phyloP scores from a whole-genome alignment of 2,888 invertebrate genomes.

The Thysanoteuthis rhombus region DNA sequence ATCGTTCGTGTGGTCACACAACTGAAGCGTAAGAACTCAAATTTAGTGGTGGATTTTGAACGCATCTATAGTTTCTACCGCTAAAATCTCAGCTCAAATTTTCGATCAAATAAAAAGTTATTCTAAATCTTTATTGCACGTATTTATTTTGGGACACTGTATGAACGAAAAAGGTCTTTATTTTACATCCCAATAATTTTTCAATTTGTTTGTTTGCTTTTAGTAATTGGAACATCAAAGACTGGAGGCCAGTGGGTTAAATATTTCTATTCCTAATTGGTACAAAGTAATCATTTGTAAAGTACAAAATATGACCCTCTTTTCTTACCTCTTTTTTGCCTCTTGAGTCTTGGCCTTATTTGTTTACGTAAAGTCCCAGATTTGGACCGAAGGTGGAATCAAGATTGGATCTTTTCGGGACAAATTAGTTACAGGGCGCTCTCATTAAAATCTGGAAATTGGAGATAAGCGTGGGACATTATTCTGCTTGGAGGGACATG shows the following conservation, averaged over 20 bases:
- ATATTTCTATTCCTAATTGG: background rate
- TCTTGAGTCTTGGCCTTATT: background rate
- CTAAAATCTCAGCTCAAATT: too few relatives aligned
- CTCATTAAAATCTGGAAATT: conserved; percentile 12
- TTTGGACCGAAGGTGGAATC: background rate
- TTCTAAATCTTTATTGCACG: too few relatives aligned
- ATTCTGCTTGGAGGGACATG: background rate
- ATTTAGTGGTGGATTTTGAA: too few relatives aligned
- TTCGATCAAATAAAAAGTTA: too few relatives aligned
- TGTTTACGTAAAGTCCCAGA: background rate
- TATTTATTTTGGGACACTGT: too few relatives aligned
- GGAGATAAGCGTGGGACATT: background rate
- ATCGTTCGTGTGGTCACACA: too few relatives aligned
- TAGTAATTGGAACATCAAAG: background rate
- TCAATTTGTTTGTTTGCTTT: too few relatives aligned
- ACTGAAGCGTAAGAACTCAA: too few relatives aligned
- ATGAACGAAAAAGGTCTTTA: too few relatives aligned
- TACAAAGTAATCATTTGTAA: background rate
- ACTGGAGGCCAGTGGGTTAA: background rate
- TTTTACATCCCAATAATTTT: too few relatives aligned
- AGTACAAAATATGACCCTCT: background rate
- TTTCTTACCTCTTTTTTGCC: background rate
- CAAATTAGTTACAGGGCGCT: background rate
- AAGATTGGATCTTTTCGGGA: background rate
- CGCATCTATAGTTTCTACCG: too few relatives aligned